A percentile compares a stretch with the other conserved stretches of the same genome.
phyloP scores from a whole-genome alignment of 1,140 invertebrate species.

The Chymomyza costata region DNA sequence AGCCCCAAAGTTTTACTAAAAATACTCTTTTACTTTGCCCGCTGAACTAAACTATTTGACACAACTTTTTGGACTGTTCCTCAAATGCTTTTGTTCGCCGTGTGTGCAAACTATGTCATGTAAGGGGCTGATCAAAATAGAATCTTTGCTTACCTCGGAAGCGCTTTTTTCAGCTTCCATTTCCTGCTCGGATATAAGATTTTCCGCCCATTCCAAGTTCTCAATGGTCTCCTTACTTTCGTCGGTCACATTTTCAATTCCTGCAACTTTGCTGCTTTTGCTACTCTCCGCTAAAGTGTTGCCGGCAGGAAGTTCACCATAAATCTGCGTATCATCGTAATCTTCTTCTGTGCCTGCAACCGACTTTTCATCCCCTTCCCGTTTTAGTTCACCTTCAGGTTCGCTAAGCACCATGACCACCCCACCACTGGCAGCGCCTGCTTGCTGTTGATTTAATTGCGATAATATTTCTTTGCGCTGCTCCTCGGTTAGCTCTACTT shows the following conservation, averaged over 20 bases:
- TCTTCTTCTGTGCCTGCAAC: slow-evolving; percentile 53
- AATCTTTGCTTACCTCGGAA: slow-evolving; percentile 48
- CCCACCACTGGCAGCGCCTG: slow-evolving; percentile 55
- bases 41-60: too few relatives aligned
- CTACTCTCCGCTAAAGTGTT: slow-evolving; percentile 36
- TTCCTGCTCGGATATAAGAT: slow-evolving; percentile 61
- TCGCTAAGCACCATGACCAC: slow-evolving; percentile 74
- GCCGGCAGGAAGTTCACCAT: slow-evolving; percentile 48
- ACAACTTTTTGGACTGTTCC: too few relatives aligned
- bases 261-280: slow-evolving; percentile 40
- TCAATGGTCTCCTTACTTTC: slow-evolving; percentile 68
- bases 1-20: too few relatives aligned
- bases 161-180: slow-evolving; percentile 49
- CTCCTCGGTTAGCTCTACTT: slow-evolving; percentile 66
- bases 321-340: slow-evolving; percentile 66
- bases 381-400: slow-evolving; percentile 38
- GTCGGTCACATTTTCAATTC: slow-evolving; percentile 23
- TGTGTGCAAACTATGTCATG: too few relatives aligned
- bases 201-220: slow-evolving; percentile 70
- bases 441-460: slow-evolving; percentile 67
- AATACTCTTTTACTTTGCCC: too few relatives aligned
- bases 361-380: slow-evolving; percentile 42
- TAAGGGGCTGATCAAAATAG: too few relatives aligned
- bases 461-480: slow-evolving; percentile 72
- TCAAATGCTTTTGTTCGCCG: too few relatives aligned